Conservation (phyloP, 2,888 invertebrate genomes). For the Imbricaverruca yamaguchii region DNA sequence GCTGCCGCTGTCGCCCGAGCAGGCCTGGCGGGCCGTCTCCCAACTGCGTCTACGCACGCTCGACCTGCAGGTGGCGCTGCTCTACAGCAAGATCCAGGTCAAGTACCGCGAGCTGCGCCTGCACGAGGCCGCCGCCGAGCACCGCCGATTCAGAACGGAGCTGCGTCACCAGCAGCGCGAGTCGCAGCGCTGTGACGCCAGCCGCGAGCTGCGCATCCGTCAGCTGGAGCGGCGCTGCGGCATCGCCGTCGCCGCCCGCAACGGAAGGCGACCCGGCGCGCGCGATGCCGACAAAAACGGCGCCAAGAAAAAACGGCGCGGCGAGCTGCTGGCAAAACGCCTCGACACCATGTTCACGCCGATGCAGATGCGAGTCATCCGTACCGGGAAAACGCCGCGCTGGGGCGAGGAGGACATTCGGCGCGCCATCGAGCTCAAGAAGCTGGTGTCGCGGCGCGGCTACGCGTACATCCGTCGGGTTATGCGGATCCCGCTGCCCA, state of each 20-base stretch:
- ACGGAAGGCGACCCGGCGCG: not conserved
- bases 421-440: constrained; percentile 16
- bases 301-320: not conserved
- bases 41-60: not conserved
- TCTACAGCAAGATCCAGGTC: constrained; percentile 7
- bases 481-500: not conserved
- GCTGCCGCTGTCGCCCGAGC: constrained; percentile 58
- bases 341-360: constrained; percentile 6
- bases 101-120: constrained; percentile 13
- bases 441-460: constrained; percentile 8
- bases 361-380: constrained; percentile 2
- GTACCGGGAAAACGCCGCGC: not conserved
- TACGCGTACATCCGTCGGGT: not conserved
- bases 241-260: not conserved
- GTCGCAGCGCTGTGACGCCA: not conserved
- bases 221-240: not conserved
- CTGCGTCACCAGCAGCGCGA: not conserved
- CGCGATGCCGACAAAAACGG: not conserved
- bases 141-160: not conserved
- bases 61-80: not conserved
- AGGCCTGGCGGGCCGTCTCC: not conserved
- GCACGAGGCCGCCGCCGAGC: not conserved
- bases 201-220: not conserved
- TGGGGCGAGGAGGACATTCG: constrained; percentile 15
- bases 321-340: not conserved